These are phyloP conservation scores for Pteropus rufus DNA, from an alignment of 2,797 vertebrate genomes.

Conservation along the genomic window DNA sequence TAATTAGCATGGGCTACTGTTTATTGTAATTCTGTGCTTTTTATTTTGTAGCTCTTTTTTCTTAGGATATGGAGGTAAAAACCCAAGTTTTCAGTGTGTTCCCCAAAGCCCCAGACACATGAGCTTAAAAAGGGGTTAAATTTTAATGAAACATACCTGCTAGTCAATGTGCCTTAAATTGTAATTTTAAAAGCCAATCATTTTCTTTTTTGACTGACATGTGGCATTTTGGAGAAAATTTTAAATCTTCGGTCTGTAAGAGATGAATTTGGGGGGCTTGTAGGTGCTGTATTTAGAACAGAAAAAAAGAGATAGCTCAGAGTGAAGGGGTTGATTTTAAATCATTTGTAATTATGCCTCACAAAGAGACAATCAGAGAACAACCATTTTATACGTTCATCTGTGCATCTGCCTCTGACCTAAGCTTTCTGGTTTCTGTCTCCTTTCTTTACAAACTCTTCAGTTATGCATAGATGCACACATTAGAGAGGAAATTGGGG, in stretches of 20 bases:
- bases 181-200: slow-evolving; percentile 85
- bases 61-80: background rate
- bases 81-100: slow-evolving; percentile 17
- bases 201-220: slow-evolving; percentile 84
- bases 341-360: slow-evolving; percentile 72
- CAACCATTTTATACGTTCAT: slow-evolving; percentile 44
- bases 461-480: slow-evolving; percentile 65
- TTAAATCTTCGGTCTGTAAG: slow-evolving; percentile 80
- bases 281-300: slow-evolving; percentile 68
- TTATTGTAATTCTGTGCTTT: background rate
- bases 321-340: slow-evolving; percentile 72
- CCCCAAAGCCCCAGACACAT: background rate
- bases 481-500: slow-evolving; percentile 70
- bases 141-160: slow-evolving; percentile 71
- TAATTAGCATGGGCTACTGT: background rate
- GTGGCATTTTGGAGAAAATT: slow-evolving; percentile 83
- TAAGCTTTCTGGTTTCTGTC: slow-evolving; percentile 59
- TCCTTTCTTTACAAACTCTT: slow-evolving; percentile 68
- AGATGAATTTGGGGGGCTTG: slow-evolving; percentile 78
- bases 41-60: slow-evolving; percentile 31
- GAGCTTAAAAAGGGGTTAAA: slow-evolving; percentile 67
- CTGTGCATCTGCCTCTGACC: slow-evolving; percentile 67
- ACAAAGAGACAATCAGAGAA: slow-evolving; percentile 52
- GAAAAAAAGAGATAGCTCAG: background rate
- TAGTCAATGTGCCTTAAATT: slow-evolving; percentile 73